phyloP scores from a whole-genome alignment of 92 coral and sea anemone genomes.

The Bergia sp. region DNA sequence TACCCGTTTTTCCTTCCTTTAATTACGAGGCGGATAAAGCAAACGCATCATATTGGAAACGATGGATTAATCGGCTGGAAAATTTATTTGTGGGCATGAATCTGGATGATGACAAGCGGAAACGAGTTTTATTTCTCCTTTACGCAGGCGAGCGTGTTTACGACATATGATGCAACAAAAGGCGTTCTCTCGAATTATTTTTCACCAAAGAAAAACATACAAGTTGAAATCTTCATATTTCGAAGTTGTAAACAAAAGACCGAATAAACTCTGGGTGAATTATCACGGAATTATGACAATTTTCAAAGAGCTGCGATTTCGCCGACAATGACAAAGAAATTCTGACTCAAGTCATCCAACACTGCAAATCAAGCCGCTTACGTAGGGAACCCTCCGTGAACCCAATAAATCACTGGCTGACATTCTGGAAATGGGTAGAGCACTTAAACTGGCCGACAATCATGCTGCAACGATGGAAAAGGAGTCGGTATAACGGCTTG shows the following conservation, averaged over 20 bases:
- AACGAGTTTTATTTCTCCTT: conserved; percentile 53
- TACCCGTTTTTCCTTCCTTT: neutral
- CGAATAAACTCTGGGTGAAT: too few relatives aligned
- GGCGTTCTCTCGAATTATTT: too few relatives aligned
- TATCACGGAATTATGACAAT: too few relatives aligned
- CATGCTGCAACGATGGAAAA: conserved; percentile 52
- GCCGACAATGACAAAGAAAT: conserved; percentile 49
- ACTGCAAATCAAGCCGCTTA: conserved; percentile 47
- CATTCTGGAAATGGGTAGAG: conserved; percentile 51
- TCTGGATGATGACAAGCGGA: conserved; percentile 26
- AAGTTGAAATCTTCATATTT: too few relatives aligned
- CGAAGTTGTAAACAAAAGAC: too few relatives aligned
- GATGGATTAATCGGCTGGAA: conserved; percentile 42
- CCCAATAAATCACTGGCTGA: conserved; percentile 50
- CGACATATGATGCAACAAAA: neutral
- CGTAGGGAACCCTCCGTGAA: conserved; percentile 49
- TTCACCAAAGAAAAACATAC: too few relatives aligned
- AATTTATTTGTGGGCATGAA: conserved; percentile 50
- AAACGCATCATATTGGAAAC: conserved; percentile 46
- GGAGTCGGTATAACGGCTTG: conserved; percentile 33
- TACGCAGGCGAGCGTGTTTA: conserved; percentile 49
- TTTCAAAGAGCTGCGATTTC: neutral
- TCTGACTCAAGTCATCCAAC: conserved; percentile 56
- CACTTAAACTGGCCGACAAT: conserved; percentile 43
- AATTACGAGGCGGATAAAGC: conserved; percentile 21